phyloP scores from a whole-genome alignment of 2,888 invertebrate species.

The Platycheirus rosarum region DNA sequence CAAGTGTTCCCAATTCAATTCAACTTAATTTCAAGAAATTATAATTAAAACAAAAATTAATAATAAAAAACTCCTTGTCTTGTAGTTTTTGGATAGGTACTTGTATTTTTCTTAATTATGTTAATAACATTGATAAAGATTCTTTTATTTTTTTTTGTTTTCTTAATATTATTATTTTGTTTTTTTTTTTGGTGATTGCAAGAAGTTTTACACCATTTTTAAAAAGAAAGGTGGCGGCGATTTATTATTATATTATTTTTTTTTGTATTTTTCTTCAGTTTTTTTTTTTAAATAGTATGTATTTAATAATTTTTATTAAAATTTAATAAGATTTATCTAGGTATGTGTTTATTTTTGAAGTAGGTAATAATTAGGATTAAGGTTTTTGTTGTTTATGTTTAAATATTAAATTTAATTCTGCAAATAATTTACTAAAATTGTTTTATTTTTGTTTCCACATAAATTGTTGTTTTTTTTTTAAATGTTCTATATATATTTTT shows the following conservation, averaged over 20 bases:
- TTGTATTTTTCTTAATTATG: constrained; percentile 80
- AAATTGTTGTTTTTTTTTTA: constrained; percentile 47
- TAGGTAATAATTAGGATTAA: constrained; percentile 66
- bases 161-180: constrained; percentile 78
- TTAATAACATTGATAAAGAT: constrained; percentile 81
- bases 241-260: constrained; percentile 76
- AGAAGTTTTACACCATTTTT: constrained; percentile 77
- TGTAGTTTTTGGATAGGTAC: constrained; percentile 75
- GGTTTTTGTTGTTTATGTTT: constrained; percentile 38
- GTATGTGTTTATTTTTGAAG: constrained; percentile 67
- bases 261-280: constrained; percentile 76
- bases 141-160: constrained; percentile 76
- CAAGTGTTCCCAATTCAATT: no score
- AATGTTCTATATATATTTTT: constrained; percentile 45
- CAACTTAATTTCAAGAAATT: no score
- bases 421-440: constrained; percentile 71
- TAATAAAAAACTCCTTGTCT: constrained; percentile 62
- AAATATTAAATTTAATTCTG: constrained; percentile 65
- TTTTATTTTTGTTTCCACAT: constrained; percentile 36
- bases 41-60: not conserved
- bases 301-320: constrained; percentile 75
- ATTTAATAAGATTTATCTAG: constrained; percentile 74
- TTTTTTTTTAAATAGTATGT: constrained; percentile 56
- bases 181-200: constrained; percentile 76
- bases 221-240: constrained; percentile 75